These are phyloP conservation scores for Rosalia funebris DNA, from an alignment of 2,888 invertebrate species.

Conservation along the genomic window DNA sequence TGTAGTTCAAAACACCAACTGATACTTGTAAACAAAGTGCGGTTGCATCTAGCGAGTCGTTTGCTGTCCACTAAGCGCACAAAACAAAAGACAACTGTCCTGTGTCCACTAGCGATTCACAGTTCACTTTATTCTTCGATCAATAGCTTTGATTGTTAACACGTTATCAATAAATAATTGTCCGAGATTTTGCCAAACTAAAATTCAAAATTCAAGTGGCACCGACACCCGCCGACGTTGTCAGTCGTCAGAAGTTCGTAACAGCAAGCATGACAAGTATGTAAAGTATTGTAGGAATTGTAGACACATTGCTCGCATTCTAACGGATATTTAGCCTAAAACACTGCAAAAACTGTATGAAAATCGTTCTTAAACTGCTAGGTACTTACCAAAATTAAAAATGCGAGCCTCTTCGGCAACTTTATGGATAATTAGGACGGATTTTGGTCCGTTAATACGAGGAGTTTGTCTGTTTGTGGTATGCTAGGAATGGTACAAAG, in stretches of 20 bases:
- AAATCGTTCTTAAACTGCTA: conserved; percentile 68
- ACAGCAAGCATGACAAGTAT: conserved; percentile 80
- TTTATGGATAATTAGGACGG: conserved; percentile 73
- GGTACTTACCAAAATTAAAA: conserved; percentile 80
- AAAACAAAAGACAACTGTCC: conserved; percentile 45
- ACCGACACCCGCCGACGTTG: conserved; percentile 61
- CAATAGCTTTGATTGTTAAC: conserved; percentile 24
- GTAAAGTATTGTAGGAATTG: conserved; percentile 81
- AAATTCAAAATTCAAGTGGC: conserved; percentile 57
- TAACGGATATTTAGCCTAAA: conserved; percentile 72
- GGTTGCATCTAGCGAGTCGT: conserved; percentile 41
- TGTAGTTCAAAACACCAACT: conserved; percentile 33
- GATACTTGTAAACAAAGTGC: conserved; percentile 48
- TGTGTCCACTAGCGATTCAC: conserved; percentile 48
- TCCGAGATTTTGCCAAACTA: conserved; percentile 41
- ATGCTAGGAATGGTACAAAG: conserved; percentile 98
- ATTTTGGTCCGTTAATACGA: conserved; percentile 76
- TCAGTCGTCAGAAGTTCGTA: conserved; percentile 64
- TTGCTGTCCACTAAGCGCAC: conserved; percentile 43
- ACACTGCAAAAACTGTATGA: conserved; percentile 72
- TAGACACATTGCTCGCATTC: conserved; percentile 80
- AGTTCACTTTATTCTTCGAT: conserved; percentile 38
- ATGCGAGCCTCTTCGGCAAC: conserved; percentile 71
- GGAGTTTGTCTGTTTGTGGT: conserved; percentile 83
- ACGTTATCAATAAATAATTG: conserved; percentile 31